These are phyloP conservation scores for Diadumene lineata DNA, from an alignment of 92 coral and sea anemone species.

Conservation along the genomic window DNA sequence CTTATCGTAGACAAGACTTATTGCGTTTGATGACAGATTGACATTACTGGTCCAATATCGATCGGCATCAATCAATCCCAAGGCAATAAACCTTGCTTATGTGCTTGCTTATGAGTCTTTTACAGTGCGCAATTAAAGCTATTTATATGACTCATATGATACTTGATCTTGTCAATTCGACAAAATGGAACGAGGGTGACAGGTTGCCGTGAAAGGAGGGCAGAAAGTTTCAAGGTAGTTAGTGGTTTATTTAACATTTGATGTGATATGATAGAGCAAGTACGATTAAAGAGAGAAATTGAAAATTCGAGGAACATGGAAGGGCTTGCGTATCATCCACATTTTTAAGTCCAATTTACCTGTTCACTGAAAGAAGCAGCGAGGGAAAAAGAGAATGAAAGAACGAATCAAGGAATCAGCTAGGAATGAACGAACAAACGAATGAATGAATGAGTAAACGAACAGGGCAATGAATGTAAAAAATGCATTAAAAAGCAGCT, in stretches of 20 bases:
- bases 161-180: neutral
- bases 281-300: neutral
- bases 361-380: too few species aligned
- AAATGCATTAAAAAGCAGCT: too few species aligned
- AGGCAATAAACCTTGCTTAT: neutral
- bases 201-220: neutral
- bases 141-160: neutral
- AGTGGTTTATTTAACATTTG: too few species aligned
- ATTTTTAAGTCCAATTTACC: neutral
- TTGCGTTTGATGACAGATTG: neutral
- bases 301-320: neutral
- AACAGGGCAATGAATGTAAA: too few species aligned
- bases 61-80: neutral
- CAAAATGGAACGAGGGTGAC: neutral
- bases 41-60: neutral
- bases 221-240: neutral
- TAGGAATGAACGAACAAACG: too few species aligned
- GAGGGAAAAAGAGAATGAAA: too few species aligned
- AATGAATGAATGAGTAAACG: too few species aligned
- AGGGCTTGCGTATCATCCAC: neutral
- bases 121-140: neutral
- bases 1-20: neutral
- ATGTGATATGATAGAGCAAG: neutral
- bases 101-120: neutral
- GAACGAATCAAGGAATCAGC: too few species aligned